phyloP scores from a whole-genome alignment of 2,888 invertebrate genomes.

The Stegana nigrithorax region DNA sequence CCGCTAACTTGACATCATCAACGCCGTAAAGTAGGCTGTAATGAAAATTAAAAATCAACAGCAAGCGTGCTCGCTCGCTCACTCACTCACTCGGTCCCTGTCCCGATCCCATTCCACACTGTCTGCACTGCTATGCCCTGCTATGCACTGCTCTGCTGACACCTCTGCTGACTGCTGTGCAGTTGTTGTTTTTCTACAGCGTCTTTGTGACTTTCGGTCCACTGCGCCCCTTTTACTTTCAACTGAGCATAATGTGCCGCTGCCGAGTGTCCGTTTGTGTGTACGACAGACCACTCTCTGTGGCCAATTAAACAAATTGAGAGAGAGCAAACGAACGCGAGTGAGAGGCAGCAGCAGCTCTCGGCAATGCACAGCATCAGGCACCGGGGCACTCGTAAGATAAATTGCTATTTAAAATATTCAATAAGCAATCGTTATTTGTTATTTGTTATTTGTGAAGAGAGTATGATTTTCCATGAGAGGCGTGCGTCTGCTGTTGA shows the following conservation, averaged over 20 bases:
- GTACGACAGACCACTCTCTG: too few species aligned
- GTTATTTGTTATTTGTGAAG: conserved; percentile 39
- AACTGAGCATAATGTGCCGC: too few species aligned
- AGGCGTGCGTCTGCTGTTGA: too few species aligned
- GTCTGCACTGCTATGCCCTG: background rate
- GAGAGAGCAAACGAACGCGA: background rate
- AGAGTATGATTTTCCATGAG: too few species aligned
- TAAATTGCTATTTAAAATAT: conserved; percentile 45
- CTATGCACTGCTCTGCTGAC: background rate
- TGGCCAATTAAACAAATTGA: background rate
- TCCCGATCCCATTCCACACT: background rate
- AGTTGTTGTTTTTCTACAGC: background rate
- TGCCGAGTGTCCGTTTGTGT: too few species aligned
- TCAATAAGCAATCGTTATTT: conserved; percentile 55
- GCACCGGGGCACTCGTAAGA: background rate
- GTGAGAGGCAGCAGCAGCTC: background rate
- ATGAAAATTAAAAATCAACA: conserved; percentile 33
- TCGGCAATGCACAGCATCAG: background rate
- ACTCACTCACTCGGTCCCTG: background rate
- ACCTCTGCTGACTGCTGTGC: background rate
- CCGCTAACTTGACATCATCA: background rate
- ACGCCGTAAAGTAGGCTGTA: conserved; percentile 24
- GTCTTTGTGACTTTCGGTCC: background rate
- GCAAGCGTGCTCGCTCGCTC: conserved; percentile 5
- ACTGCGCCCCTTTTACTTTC: background rate